phyloP scores from a whole-genome alignment of 2,797 vertebrate genomes.

The Micrastur ruficollis region DNA sequence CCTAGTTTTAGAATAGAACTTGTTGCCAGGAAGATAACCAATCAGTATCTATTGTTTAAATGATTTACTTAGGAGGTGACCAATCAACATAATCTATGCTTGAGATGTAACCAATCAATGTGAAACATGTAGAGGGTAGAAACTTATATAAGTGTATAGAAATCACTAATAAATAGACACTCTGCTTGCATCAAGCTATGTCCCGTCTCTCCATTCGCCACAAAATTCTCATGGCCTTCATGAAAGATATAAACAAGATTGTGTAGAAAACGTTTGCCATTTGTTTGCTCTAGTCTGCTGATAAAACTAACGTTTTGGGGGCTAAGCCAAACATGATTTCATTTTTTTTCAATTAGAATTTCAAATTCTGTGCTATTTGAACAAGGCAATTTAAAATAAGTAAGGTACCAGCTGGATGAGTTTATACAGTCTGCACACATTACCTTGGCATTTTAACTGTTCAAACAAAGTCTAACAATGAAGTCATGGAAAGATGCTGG shows the following conservation, averaged over 20 bases:
- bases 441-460: neutral
- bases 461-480: conserved; percentile 20
- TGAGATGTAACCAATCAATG: too few relatives aligned
- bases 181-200: too few relatives aligned
- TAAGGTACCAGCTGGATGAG: neutral
- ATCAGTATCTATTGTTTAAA: too few relatives aligned
- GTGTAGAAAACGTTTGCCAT: neutral
- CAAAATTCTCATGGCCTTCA: neutral
- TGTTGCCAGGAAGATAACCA: too few relatives aligned
- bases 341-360: neutral
- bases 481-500: neutral
- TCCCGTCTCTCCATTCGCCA: too few relatives aligned
- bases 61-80: too few relatives aligned
- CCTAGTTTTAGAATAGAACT: too few relatives aligned
- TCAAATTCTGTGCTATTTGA: neutral
- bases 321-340: neutral
- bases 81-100: too few relatives aligned
- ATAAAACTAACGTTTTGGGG: neutral
- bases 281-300: neutral
- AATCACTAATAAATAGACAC: too few relatives aligned
- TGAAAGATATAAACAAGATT: neutral
- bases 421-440: neutral
- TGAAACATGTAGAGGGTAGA: too few relatives aligned
- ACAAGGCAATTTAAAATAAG: neutral
- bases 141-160: too few relatives aligned